Conservation (phyloP, 2,797 vertebrate species). For the Thripadectes ignobilis region DNA sequence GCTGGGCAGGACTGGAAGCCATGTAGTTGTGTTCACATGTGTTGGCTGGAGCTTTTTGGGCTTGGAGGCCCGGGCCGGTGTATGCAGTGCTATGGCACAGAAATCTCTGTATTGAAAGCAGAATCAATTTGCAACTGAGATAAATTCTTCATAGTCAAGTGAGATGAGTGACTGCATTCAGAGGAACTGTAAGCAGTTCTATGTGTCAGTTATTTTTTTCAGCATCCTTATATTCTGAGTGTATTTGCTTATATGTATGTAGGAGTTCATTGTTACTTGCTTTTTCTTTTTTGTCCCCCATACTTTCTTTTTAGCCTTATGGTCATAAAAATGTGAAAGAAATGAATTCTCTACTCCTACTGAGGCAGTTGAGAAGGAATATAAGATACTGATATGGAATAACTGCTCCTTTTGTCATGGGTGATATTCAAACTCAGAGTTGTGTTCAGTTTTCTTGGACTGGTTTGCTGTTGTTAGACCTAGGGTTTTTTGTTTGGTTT, state of each 20-base stretch:
- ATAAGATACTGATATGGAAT: not conserved
- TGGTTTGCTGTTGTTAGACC: not conserved
- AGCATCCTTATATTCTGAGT: not conserved
- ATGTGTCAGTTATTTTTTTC: not conserved
- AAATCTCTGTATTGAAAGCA: not conserved
- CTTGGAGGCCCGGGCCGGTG: not conserved
- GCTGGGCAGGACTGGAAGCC: not conserved
- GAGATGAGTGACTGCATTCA: not conserved
- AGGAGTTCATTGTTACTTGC: not conserved
- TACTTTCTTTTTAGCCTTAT: not conserved
- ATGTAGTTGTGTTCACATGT: not conserved
- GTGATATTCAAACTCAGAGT: accelerated
- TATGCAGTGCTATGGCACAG: not conserved
- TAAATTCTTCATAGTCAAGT: not conserved
- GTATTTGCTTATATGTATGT: not conserved
- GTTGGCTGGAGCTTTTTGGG: not conserved
- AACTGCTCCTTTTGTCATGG: not conserved
- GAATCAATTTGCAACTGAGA: not conserved
- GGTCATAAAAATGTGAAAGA: not conserved
- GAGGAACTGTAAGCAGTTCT: not conserved
- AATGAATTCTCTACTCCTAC: not conserved
- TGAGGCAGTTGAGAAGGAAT: not conserved
- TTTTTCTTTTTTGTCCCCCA: not conserved
- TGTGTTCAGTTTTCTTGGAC: not conserved
- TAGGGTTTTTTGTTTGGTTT: not conserved